Evolutionary conservation across 2,888 invertebrate genomes (phyloP), one percentile per base, ranked within the genome.

Genomic region (Eledone cirrhosa): DNA sequence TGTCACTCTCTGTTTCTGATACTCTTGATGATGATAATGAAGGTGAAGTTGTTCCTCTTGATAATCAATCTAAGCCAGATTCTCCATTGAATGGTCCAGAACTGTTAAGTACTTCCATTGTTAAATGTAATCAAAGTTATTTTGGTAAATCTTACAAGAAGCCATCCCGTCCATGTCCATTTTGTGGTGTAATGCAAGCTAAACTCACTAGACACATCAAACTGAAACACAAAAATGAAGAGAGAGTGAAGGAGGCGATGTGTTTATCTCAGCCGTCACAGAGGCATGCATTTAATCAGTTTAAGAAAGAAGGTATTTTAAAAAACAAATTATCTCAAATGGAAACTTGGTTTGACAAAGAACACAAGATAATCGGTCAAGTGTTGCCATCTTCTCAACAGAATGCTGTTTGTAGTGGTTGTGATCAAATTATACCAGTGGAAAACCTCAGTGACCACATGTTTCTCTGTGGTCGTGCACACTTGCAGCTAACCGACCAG

Each of bases 171-270:
- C 72, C 33, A 24, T 72, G 72, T 41, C 72, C 72, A 3, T 72
- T 72, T 22, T 72, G 72, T 72, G 72, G 33, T 24, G n/a, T 72
- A 22, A 72, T 72, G 72, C 72, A 72, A 22, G 72, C 72, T 7
- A 72, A 72, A 72, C 72, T 72, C 22, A 72, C 72, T 13, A 14
- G 72, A 7, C 72, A 72, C 24, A 72, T 72, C n/a, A 31, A 72
- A 14, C 33, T 72, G 22, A 72, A 72, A 22, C 72, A 72, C n/a
- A 72, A 72, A 41, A 22, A 72, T 3, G 72, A 72, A 29, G 33
- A 31, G 0, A 2, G 72, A 1, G 72, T 72, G 72, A 72, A 13
- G 41, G 31, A 31, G 4, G 72, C 72, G 1, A 31, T 72, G n/a
- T 7, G 41, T 16, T 41, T 72, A n/a, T n/a, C 72, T 0, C 72